Conservation (phyloP, 2,888 invertebrate species). For the Diaphora mendica region DNA sequence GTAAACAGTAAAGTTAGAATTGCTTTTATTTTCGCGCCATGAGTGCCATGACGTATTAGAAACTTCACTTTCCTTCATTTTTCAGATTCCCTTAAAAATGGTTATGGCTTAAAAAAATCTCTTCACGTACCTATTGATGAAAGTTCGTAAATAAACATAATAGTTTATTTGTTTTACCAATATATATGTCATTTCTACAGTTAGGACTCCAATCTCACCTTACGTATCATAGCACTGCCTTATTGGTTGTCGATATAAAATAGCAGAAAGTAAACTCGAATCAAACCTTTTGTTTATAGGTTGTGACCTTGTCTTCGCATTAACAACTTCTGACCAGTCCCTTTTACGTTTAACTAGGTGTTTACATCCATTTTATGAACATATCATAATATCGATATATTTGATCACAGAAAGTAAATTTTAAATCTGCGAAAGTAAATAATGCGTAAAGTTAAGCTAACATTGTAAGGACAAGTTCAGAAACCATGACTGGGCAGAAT, state of each 20-base stretch:
- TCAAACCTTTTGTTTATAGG: neutral
- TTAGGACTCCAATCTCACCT: neutral
- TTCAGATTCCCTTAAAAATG: neutral
- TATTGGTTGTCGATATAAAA: neutral
- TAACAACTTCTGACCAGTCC: neutral
- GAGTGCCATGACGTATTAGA: too few species aligned
- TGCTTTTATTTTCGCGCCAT: too few species aligned
- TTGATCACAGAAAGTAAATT: neutral
- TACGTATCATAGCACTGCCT: neutral
- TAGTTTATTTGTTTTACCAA: neutral
- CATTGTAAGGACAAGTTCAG: too few species aligned
- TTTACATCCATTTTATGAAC: neutral
- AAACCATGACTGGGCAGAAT: too few species aligned
- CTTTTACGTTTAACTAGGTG: neutral
- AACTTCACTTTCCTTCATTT: too few species aligned
- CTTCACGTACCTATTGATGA: neutral
- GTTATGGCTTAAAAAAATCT: too few species aligned
- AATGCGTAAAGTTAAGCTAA: neutral
- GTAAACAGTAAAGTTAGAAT: too few species aligned
- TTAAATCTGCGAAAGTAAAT: too few species aligned
- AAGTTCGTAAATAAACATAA: neutral
- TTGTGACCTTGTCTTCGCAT: conserved; percentile 4
- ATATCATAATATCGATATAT: neutral
- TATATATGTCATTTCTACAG: too few species aligned
- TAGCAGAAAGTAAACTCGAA: conserved; percentile 4